Base-by-base conservation (phyloP, 2,113 vertebrate species). In the Semicossyphus pulcher region DNA sequence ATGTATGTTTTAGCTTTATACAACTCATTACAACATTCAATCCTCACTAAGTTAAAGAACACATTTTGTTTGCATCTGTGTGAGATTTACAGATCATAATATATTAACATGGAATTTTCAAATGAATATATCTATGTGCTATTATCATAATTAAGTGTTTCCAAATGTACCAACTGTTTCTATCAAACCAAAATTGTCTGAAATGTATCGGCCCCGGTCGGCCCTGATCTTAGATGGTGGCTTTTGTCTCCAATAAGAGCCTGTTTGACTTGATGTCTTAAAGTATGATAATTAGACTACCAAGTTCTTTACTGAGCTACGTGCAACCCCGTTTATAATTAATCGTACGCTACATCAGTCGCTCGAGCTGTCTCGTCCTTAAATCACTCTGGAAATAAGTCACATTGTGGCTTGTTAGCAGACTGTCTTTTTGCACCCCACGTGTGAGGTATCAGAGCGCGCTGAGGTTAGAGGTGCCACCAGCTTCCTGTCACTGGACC, bases 401-500 rank as follows among this genome's bases (percentile, higher is more conserved):
- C 34, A 41, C 1, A n/a, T 3, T 20, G n/a, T 37, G 25, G 14
- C 10, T 34, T 14, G 18, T 20, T 36, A 25, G 15, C 32, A 31
- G 18, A 18, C n/a, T 39, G n/a, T 58, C 20, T 28, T 44, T 56
- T 56, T 58, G 21, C 61, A 28, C 2, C 21, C 39, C 20, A 15
- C 20, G 3, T 14, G 25, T 42, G 34, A 12, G n/a, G 18, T 56
- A 8, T 51, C 41, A 21, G 10, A 28, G 26, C 16, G 21, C 1
- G 65, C 20, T 69, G 44, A 42, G 21, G 75, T 78, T 31, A 59
- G 4, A 37, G 2, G n/a, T 10, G 3, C 29, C 45, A 6, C 9
- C 1, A 4, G 23, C 53, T 84, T 87, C 72, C 80, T 76, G 56
- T 68, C 58, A 26, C n/a, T 44, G 42, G 57, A 64, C 53, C 36